Evolutionary conservation across 2,888 invertebrate species (phyloP), one percentile per base, ranked within the genome.

Genomic region (Gastracanthus pulcherrimus): DNA sequence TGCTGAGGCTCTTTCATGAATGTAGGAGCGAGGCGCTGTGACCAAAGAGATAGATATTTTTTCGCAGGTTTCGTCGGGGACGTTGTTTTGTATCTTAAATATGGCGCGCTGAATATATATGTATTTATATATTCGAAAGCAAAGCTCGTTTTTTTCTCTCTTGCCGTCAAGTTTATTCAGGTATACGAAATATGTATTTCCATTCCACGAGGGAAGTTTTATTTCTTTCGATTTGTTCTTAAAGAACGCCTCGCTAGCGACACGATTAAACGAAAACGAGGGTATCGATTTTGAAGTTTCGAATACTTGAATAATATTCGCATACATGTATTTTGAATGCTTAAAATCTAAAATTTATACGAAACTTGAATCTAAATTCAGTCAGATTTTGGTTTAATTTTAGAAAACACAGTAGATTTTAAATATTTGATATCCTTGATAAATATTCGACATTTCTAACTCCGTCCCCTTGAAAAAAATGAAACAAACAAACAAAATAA

Each of bases 11-110:
- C 38, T 72, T 67, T 31, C 3, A 58, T 74, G 51, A 19, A 48
- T 70, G 70, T 19, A 58, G 41, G 45, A 23, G 55, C 64, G 31
- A 13, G 26, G 38, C 34, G 29, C 64, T 77, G 66, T 38, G 75
- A 77, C 80, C 75, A 80, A 83, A 81, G 76, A 81, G 51, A 78
- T 70, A 76, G 7, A 76, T 75, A 76, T 74, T 55, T 80, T 78
- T 78, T 78, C 29, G 41, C 26, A 26, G 34, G 23, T 81, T 72
- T 77, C 51, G 66, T 81, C 45, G 67, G 67, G 72, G 29, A 60
- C 67, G 74, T 48, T 60, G 45, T 58, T n/a, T 72, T 72, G 58
- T 38, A 79, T 60, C 38, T 66, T 36, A 58, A 60, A 69, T 48
- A 34, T 76, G 34, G 62, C 31, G 26, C 67, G 38, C 29, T 72